A percentile compares a stretch with the other conserved stretches of the same genome.
Evolutionary conservation across 2,113 vertebrate species (phyloP).

Genomic region (Syngnathus scovelli): DNA sequence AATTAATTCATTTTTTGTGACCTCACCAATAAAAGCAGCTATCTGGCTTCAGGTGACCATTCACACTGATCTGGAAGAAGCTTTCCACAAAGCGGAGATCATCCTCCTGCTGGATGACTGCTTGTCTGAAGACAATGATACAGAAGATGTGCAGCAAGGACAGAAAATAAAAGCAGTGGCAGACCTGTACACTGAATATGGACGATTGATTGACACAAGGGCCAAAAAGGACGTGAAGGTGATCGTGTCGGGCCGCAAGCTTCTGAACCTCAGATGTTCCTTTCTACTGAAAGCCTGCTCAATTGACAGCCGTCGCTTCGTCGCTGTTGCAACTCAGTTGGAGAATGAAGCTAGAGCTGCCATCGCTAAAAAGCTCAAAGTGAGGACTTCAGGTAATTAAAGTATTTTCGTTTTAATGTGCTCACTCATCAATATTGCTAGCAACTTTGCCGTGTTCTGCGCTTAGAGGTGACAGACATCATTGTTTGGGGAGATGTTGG

Average conservation of each 20-base stretch:
- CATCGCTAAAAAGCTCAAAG: slow-evolving; percentile 76
- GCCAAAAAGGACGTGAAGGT: slow-evolving; percentile 72
- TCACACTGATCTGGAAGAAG: slow-evolving; percentile 66
- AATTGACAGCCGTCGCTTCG: slow-evolving; percentile 69
- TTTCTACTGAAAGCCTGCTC: slow-evolving; percentile 68
- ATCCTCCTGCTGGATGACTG: slow-evolving; percentile 81
- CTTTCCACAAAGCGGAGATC: slow-evolving; percentile 77
- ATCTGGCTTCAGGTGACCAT: slow-evolving; percentile 54
- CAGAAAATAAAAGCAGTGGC: slow-evolving; percentile 38
- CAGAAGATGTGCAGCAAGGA: slow-evolving; percentile 29
- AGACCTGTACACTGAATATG: slow-evolving; percentile 70
- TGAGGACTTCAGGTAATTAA: slow-evolving; percentile 65
- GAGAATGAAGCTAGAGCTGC: slow-evolving; percentile 76
- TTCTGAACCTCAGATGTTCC: slow-evolving; percentile 75
- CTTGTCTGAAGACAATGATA: not conserved
- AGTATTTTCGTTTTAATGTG: not conserved
- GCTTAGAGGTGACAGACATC: slow-evolving; percentile 79
- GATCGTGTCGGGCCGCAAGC: slow-evolving; percentile 76
- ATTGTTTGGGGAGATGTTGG: slow-evolving; percentile 89
- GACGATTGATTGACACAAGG: slow-evolving; percentile 74
- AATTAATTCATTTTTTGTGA: not conserved
- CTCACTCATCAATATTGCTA: rapidly evolving
- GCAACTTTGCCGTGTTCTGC: slow-evolving; percentile 16
- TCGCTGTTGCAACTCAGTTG: slow-evolving; percentile 71
- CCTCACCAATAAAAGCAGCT: not conserved